Conservation (phyloP, 2,888 invertebrate species). For the Philaethria dido region DNA sequence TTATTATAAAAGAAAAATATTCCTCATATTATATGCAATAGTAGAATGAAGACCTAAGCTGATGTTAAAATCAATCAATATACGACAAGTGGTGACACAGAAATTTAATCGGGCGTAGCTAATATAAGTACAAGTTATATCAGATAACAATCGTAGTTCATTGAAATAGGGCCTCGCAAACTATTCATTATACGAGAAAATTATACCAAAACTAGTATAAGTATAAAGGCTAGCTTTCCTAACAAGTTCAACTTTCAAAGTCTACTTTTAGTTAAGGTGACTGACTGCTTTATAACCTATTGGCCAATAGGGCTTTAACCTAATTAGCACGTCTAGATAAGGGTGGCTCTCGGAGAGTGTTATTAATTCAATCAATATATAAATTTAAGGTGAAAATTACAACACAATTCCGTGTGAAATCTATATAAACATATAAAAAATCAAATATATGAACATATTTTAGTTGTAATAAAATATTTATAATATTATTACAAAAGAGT, state of each 20-base stretch:
- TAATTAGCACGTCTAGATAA: conserved; percentile 34
- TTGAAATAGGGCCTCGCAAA: not conserved
- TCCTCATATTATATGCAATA: not conserved
- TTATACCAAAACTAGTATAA: conserved; percentile 1
- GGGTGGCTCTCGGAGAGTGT: not conserved
- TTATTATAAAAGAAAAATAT: not conserved
- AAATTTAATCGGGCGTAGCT: conserved; percentile 34
- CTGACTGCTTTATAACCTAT: conserved; percentile 14
- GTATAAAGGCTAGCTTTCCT: not conserved
- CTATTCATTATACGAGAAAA: not conserved
- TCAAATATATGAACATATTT: too few species aligned
- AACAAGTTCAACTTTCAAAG: conserved; percentile 3
- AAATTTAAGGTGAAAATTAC: not conserved
- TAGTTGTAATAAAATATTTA: too few species aligned
- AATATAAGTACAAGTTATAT: conserved; percentile 28
- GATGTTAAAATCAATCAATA: conserved; percentile 20
- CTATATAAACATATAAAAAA: not conserved
- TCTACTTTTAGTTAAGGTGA: conserved; percentile 12
- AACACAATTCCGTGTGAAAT: not conserved
- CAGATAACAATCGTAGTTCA: conserved; percentile 19
- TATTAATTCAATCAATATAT: not conserved
- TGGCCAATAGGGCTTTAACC: conserved; percentile 27
- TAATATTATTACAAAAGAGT: too few species aligned
- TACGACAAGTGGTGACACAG: conserved; percentile 33
- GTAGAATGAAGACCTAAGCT: not conserved